Conservation (phyloP, 1,140 invertebrate genomes). For the Trichoplusia ni region DNA sequence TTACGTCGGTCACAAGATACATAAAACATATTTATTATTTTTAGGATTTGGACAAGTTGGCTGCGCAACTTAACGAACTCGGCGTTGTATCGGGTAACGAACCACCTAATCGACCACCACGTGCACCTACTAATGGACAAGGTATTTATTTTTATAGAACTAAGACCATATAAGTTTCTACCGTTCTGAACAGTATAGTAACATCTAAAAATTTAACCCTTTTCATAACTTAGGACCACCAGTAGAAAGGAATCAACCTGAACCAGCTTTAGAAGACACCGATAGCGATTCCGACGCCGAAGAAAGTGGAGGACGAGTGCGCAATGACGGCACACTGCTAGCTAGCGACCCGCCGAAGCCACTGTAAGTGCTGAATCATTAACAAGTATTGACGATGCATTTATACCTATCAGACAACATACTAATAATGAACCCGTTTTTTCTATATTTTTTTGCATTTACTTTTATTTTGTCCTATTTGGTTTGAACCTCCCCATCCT, state of each 20-base stretch:
- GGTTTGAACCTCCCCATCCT: constrained; percentile 48
- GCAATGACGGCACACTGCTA: constrained; percentile 96
- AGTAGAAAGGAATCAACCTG: constrained; percentile 75
- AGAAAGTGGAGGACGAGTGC: constrained; percentile 84
- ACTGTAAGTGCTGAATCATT: constrained; percentile 87
- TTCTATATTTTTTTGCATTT: constrained; percentile 49
- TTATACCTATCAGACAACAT: too few species aligned
- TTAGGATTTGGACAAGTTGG: constrained; percentile 95
- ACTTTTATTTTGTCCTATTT: constrained; percentile 39
- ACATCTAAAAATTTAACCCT: background rate
- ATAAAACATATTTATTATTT: background rate
- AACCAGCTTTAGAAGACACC: constrained; percentile 84
- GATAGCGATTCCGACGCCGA: constrained; percentile 86
- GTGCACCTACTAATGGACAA: constrained; percentile 81
- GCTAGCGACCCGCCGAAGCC: constrained; percentile 98
- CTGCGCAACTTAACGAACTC: constrained; percentile 95
- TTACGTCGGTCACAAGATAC: background rate
- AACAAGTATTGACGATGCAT: background rate
- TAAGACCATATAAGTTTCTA: too few species aligned
- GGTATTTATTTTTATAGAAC: constrained; percentile 44
- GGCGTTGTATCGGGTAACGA: constrained; percentile 86
- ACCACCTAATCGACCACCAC: constrained; percentile 82
- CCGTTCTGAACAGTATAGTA: too few species aligned
- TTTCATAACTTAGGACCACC: constrained; percentile 59
- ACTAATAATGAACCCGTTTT: constrained; percentile 33